Conservation (phyloP, 2,113 vertebrate genomes). For the Cephalopterus ornatus region DNA sequence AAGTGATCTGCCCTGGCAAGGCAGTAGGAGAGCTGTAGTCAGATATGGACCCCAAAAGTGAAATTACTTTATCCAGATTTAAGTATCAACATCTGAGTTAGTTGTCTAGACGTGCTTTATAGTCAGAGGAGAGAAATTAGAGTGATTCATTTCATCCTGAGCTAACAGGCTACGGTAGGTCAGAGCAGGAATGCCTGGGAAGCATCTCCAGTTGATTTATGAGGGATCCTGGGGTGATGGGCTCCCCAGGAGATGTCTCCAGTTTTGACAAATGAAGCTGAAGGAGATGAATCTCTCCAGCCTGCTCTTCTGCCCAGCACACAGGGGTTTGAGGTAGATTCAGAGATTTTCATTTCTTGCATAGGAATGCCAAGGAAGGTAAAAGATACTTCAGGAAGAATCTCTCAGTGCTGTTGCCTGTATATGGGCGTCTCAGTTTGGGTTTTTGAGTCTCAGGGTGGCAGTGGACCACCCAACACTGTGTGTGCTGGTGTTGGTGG, state of each 20-base stretch:
- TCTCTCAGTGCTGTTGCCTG: accelerated
- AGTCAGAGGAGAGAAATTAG: constrained; percentile 16
- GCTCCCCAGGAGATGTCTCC: not conserved
- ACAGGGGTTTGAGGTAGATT: not conserved
- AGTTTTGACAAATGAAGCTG: not conserved
- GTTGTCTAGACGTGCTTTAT: constrained; percentile 15
- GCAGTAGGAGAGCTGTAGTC: not conserved
- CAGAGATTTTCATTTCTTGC: not conserved
- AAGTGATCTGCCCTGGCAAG: not conserved
- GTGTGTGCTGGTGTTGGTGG: not conserved
- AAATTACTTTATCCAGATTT: not conserved
- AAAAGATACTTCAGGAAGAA: not conserved
- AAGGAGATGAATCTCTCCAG: not conserved
- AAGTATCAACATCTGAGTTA: not conserved
- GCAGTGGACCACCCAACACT: accelerated
- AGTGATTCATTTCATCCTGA: not conserved
- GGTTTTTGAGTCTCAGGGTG: not conserved
- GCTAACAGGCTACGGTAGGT: not conserved
- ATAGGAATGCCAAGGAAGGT: not conserved
- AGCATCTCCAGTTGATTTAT: not conserved
- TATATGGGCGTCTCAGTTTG: accelerated
- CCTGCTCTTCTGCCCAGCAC: not conserved
- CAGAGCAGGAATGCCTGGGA: not conserved
- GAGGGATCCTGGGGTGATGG: not conserved
- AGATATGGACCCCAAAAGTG: not conserved